Conservation (phyloP, 92 coral and sea anemone genomes). For the Zoanthus solanderi region DNA sequence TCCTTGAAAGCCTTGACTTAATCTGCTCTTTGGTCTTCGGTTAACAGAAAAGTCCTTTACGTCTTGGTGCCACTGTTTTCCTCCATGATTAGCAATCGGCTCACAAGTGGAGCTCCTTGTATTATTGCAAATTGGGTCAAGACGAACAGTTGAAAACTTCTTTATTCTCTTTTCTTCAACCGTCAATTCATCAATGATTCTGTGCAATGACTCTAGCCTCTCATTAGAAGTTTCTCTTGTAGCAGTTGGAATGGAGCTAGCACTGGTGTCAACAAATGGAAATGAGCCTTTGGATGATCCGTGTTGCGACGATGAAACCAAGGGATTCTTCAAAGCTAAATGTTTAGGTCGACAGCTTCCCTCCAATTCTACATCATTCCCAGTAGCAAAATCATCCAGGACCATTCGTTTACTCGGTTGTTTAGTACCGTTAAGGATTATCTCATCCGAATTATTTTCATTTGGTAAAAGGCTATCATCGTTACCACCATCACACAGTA, state of each 20-base stretch:
- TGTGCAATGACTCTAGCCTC: neutral
- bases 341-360: neutral
- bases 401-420: neutral
- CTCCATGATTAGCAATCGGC: neutral
- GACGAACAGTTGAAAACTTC: neutral
- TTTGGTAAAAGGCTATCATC: neutral
- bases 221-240: neutral
- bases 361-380: neutral
- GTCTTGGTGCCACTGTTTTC: neutral
- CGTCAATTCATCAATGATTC: neutral
- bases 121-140: neutral
- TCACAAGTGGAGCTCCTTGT: neutral
- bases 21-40: neutral
- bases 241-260: neutral
- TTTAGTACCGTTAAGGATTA: neutral
- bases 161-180: neutral
- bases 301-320: neutral
- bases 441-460: neutral
- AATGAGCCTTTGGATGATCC: neutral
- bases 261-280: neutral
- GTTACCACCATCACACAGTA: slow-evolving; percentile 4
- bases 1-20: neutral
- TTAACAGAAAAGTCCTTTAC: neutral
- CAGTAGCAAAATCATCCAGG: neutral
- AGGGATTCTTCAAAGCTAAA: neutral